Evolutionary conservation across 2,888 invertebrate genomes (phyloP).

Genomic region (Agriopis aurantiaria): DNA sequence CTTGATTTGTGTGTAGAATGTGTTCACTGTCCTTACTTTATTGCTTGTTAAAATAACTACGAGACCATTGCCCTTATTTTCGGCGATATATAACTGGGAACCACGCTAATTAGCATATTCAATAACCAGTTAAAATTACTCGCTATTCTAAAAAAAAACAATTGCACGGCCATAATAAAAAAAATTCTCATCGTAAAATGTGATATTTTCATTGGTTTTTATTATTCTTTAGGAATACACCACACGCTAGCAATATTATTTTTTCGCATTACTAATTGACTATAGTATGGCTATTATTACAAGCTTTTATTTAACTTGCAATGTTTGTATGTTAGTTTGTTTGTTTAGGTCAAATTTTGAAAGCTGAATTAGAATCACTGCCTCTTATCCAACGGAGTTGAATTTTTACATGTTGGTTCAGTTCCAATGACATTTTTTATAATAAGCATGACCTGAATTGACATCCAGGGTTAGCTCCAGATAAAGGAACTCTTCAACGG

Average conservation of each 20-base stretch:
- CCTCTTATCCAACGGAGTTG: too few relatives aligned
- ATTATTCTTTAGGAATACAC: neutral
- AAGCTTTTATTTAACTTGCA: too few relatives aligned
- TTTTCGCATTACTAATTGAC: neutral
- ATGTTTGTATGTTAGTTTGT: too few relatives aligned
- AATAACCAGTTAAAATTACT: conserved; percentile 25
- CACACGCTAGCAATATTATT: neutral
- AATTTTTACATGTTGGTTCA: too few relatives aligned
- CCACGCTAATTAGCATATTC: conserved; percentile 27
- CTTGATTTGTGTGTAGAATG: conserved; percentile 42
- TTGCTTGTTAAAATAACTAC: conserved; percentile 36
- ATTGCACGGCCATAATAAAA: conserved; percentile 9
- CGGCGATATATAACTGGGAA: conserved; percentile 36
- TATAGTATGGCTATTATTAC: neutral
- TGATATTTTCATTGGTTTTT: conserved; percentile 10
- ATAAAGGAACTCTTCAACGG: too few relatives aligned
- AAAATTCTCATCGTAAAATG: conserved; percentile 11
- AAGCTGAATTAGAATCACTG: too few relatives aligned
- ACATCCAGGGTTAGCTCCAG: too few relatives aligned
- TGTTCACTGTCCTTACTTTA: conserved; percentile 39
- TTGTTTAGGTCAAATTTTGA: too few relatives aligned
- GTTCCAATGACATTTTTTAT: too few relatives aligned
- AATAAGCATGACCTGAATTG: too few relatives aligned
- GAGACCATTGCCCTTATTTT: conserved; percentile 28
- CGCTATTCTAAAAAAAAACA: conserved; percentile 1